Base-by-base conservation (phyloP, 1,140 invertebrate species). In the Teleopsis dalmanni region DNA sequence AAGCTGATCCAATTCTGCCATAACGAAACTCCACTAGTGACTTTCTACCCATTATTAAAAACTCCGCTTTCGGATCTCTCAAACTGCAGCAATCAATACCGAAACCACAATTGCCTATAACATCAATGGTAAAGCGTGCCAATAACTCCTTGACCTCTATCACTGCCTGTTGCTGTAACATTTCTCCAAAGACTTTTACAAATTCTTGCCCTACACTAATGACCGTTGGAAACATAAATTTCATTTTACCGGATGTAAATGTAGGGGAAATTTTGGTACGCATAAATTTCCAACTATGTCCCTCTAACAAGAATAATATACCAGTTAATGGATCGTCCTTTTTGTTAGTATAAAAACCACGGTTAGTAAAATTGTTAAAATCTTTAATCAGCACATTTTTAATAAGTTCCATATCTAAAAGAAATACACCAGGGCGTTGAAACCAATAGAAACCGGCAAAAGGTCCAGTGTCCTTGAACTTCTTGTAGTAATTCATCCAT, bases 51-150 rank as follows among this genome's bases (percentile, higher is more conserved):
- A 73, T 60, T 0, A 60, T 41, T 0, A 60, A 52, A 62, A 83
- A 82, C 55, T 78, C 73, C 0, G 75, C 73, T 3, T 80, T 66
- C 0, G 74, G 65, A 56, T 78, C 70, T 23, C 58, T 67, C 0
- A 68, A 52, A 44, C 78, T 74, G 49, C 80, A 77, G 53, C 78
- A 77, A 31, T 81, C 73, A 4, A 84, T 73, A 2, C 82, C 82
- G 60, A 83, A 82, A 7, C 77, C 81, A 10, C 80, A 76, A 21
- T 74, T 77, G 0, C 78, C 80, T n/a, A 84, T 81, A 14, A 69
- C 59, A 47, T 72, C 70, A 0, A 61, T 65, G 7, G 66, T 70
- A 31, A 59, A 72, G 19, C 65, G 47, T 10, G 59, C 66, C 48
- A 67, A 25, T 3, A 72, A 27, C 8, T 69, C 63, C 4, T 33